phyloP scores from a whole-genome alignment of 2,113 vertebrate genomes.

The Apodemus speciosus region DNA sequence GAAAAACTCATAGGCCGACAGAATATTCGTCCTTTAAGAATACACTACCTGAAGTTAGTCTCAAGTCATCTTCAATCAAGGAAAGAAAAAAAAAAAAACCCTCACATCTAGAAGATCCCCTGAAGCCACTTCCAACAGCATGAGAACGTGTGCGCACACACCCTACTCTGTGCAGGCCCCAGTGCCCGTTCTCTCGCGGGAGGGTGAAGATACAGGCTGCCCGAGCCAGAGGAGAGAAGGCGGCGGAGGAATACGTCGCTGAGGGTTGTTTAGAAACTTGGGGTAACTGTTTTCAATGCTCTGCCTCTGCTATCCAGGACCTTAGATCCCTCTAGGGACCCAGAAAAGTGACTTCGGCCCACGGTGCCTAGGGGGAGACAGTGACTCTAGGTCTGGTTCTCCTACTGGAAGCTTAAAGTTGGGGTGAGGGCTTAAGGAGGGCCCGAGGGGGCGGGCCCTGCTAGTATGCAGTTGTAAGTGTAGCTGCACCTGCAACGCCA shows the following conservation, averaged over 20 bases:
- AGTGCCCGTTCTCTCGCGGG: not conserved
- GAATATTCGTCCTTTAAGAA: not conserved
- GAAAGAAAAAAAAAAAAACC: not conserved
- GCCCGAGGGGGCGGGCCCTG: conserved; percentile 62
- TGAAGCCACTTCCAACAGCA: not conserved
- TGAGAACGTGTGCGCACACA: not conserved
- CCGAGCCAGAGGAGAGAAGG: not conserved
- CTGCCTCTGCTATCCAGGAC: not conserved
- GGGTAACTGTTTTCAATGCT: not conserved
- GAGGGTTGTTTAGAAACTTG: not conserved
- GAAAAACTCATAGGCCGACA: too few species aligned
- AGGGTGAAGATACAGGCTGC: too few species aligned
- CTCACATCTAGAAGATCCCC: conserved; percentile 24
- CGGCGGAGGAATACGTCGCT: not conserved
- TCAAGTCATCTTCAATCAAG: not conserved
- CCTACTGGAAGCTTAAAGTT: accelerated
- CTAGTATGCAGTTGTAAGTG: conserved; percentile 32
- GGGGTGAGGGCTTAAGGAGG: conserved; percentile 43
- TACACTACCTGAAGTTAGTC: conserved; percentile 60
- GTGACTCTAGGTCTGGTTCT: accelerated
- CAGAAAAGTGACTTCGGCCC: not conserved
- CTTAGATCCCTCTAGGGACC: not conserved
- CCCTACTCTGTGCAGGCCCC: not conserved
- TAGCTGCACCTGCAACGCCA: not conserved
- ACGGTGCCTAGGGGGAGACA: not conserved